Conservation (phyloP, 2,888 invertebrate species). For the Sepiola atlantica region DNA sequence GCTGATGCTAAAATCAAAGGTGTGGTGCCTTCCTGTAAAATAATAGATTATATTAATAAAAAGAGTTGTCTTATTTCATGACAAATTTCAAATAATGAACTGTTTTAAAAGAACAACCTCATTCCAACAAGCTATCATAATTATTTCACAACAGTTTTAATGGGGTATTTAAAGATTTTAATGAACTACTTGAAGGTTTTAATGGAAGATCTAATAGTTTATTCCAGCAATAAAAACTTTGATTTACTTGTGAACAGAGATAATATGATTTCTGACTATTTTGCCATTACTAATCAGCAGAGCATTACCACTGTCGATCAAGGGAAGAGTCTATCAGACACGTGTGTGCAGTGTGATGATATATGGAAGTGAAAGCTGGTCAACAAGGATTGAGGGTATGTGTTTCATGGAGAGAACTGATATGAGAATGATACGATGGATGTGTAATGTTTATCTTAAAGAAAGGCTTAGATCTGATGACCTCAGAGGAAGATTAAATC, state of each 20-base stretch:
- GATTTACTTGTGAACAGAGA: background rate
- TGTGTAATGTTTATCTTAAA: too few relatives aligned
- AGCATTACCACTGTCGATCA: too few relatives aligned
- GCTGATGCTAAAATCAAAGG: conserved; percentile 93
- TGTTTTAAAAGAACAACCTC: background rate
- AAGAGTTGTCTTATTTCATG: background rate
- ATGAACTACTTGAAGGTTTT: background rate
- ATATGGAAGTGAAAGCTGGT: too few relatives aligned
- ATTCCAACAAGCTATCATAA: background rate
- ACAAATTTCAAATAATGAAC: background rate
- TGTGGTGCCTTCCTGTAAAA: conserved; percentile 92
- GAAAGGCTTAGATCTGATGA: too few relatives aligned
- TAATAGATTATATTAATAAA: conserved; percentile 51
- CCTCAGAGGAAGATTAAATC: too few relatives aligned
- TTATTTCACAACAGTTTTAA: background rate
- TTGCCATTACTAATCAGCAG: too few relatives aligned
- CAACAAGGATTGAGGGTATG: too few relatives aligned
- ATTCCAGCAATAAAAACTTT: background rate
- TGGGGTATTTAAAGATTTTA: background rate
- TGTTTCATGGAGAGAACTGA: too few relatives aligned
- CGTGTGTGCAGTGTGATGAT: too few relatives aligned
- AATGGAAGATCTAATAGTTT: background rate
- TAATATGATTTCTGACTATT: too few relatives aligned
- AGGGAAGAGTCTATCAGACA: too few relatives aligned
- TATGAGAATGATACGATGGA: too few relatives aligned